Base-by-base conservation (phyloP, 2,797 vertebrate species). In the Melanotaenia trifasciata region DNA sequence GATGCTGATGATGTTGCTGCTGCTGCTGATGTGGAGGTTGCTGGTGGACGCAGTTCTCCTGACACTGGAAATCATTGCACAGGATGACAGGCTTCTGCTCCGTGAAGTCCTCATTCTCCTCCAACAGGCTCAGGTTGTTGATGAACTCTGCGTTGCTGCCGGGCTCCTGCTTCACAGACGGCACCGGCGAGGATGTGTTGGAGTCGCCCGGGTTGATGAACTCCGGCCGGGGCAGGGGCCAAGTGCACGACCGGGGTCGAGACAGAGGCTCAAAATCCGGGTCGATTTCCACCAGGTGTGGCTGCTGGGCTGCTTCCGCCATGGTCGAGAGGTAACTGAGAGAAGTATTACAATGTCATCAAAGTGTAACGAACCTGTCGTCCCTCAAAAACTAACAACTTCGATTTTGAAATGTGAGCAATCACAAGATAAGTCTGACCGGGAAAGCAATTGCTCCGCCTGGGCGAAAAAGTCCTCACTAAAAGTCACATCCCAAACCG, bases 181-280 rank as follows among this genome's bases (percentile, higher is more conserved):
- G 95, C 18, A 95, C 96, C 78, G 97, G 97, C 58, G 97, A 98
- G 36, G 96, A 96, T 33, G 96, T 96, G 93, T 96, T 95, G 78
- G 96, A 97, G 93, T 95, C 96, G 38, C 95, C 95, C 6, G 96
- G 92, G 91, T 95, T 96, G 81, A 92, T 85, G 81, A 98, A 96
- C 93, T 99, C 97, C 85, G 97, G 97, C 58, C 97, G 96, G 82
- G 97, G 97, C 85, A 98, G 88, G 68, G 97, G 97, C 97, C 97
- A 99, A 92, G 97, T 99, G 92, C 97, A 99, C 11, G 97, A 99
- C 60, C 97, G 96, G 72, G 97, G 97, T 88, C 97, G 96, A 73
- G 96, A 89, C n/a, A 97, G 94, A 63, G 97, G 97, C 94, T 97
- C 96, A 78, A 98, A 99, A 92, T 98, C 97, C 88, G 97, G 97